Evolutionary conservation across 2,888 invertebrate genomes (phyloP).

Genomic region (Yponomeuta evonymella): DNA sequence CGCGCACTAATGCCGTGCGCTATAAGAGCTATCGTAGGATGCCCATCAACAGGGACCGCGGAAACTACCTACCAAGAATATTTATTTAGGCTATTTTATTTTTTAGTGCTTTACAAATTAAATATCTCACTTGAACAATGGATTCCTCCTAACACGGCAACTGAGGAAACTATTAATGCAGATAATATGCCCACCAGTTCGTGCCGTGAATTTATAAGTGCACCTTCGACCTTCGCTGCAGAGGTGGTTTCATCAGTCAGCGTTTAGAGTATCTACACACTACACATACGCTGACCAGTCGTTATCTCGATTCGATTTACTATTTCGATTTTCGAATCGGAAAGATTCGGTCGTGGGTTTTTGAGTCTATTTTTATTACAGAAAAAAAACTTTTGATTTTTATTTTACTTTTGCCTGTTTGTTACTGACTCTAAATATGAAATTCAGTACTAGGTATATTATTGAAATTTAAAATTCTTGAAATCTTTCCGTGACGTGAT

Average conservation of each 20-base stretch:
- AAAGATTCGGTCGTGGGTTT: not conserved
- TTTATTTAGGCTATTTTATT: not conserved
- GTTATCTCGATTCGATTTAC: slow-evolving; percentile 18
- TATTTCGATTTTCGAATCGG: not conserved
- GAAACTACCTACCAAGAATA: not conserved
- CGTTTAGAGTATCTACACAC: slow-evolving; percentile 34
- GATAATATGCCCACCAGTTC: not conserved
- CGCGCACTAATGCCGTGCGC: too few species aligned
- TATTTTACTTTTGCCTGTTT: too few species aligned
- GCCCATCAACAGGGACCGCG: too few species aligned
- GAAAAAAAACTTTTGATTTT: too few species aligned
- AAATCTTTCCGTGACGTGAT: too few species aligned
- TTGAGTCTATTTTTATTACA: too few species aligned
- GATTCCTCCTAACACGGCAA: not conserved
- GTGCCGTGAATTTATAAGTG: not conserved
- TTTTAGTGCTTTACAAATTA: not conserved
- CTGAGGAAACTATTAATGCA: slow-evolving; percentile 8
- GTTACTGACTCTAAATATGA: too few species aligned
- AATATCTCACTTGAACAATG: not conserved
- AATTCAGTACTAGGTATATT: too few species aligned
- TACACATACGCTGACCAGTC: slow-evolving; percentile 34
- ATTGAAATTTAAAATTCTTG: too few species aligned
- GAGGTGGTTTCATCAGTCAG: slow-evolving; percentile 29
- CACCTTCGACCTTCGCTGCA: slow-evolving; percentile 9
- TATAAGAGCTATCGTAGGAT: too few species aligned